phyloP scores from a whole-genome alignment of 2,888 invertebrate species.

The Xylophagus ater region DNA sequence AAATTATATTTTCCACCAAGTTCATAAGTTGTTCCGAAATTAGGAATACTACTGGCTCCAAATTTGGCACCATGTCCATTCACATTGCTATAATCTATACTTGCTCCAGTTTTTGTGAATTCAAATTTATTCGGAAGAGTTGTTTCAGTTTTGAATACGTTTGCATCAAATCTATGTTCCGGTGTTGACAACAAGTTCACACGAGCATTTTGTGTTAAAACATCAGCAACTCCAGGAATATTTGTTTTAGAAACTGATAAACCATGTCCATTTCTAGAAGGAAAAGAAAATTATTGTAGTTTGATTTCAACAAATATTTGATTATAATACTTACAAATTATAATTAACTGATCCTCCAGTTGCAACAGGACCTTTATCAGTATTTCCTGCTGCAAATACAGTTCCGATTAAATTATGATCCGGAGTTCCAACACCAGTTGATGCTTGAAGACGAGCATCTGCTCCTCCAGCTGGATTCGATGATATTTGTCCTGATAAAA shows the following conservation, averaged over 20 bases:
- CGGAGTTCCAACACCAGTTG: conserved; percentile 21
- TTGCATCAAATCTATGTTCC: conserved; percentile 22
- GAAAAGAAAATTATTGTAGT: neutral
- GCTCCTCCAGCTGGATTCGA: conserved; percentile 23
- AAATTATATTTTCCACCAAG: conserved; percentile 26
- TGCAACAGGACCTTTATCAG: conserved; percentile 22
- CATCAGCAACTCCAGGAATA: conserved; percentile 21
- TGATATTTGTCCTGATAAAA: conserved; percentile 16
- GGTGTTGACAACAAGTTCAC: conserved; percentile 3
- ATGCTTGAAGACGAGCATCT: conserved; percentile 18
- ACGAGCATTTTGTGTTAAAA: conserved; percentile 20
- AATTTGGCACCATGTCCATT: conserved; percentile 25
- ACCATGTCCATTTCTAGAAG: conserved; percentile 25
- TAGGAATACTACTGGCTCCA: conserved; percentile 24
- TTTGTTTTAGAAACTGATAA: conserved; percentile 24
- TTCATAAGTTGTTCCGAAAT: conserved; percentile 22
- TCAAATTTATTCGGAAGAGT: conserved; percentile 20
- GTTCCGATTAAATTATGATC: conserved; percentile 22
- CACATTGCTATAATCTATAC: conserved; percentile 22
- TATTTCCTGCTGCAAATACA: conserved; percentile 26
- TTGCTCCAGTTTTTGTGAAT: conserved; percentile 25
- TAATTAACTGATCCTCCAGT: conserved; percentile 25
- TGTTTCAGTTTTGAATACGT: conserved; percentile 24
- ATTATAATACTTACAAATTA: conserved; percentile 24
- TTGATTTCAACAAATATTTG: neutral